These are phyloP conservation scores for Drosophila histrio DNA, from an alignment of 2,888 invertebrate species.

Conservation along the genomic window DNA sequence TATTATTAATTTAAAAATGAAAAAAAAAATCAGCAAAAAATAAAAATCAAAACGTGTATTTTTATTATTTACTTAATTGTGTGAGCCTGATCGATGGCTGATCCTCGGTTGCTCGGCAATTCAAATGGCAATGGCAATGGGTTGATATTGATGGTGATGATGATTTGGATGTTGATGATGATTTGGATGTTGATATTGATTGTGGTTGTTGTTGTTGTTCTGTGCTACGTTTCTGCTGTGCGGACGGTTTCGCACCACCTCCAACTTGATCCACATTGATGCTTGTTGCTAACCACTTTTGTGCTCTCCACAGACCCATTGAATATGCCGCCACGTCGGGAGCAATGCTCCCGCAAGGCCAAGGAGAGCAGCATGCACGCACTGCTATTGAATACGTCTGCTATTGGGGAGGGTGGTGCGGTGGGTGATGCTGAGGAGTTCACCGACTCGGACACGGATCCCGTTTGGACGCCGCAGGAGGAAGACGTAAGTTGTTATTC, in stretches of 20 bases:
- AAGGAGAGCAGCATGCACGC: slow-evolving; percentile 87
- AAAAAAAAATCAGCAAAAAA: slow-evolving; percentile 68
- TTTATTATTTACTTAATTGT: slow-evolving; percentile 69
- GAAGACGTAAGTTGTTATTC: slow-evolving; percentile 83
- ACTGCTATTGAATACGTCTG: slow-evolving; percentile 83
- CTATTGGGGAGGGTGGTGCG: slow-evolving; percentile 71
- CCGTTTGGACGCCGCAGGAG: slow-evolving; percentile 90
- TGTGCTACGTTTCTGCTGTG: slow-evolving; percentile 10
- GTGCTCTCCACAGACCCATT: slow-evolving; percentile 83
- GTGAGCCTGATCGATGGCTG: slow-evolving; percentile 27
- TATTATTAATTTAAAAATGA: slow-evolving; percentile 78
- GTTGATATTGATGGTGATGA: slow-evolving; percentile 28
- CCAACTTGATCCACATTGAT: slow-evolving; percentile 35
- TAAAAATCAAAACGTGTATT: slow-evolving; percentile 75
- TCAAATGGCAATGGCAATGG: slow-evolving; percentile 19
- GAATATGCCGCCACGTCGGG: slow-evolving; percentile 86
- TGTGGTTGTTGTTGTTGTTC: slow-evolving; percentile 54
- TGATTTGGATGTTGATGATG: no score
- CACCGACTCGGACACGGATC: slow-evolving; percentile 89
- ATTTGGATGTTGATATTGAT: slow-evolving; percentile 29
- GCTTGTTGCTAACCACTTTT: slow-evolving; percentile 64
- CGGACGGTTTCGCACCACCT: slow-evolving; percentile 16
- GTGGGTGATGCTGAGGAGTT: slow-evolving; percentile 86
- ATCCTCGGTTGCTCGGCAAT: not conserved
- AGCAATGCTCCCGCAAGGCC: slow-evolving; percentile 88